Base-by-base conservation (phyloP, 2,797 vertebrate genomes). In the Chelmon rostratus region DNA sequence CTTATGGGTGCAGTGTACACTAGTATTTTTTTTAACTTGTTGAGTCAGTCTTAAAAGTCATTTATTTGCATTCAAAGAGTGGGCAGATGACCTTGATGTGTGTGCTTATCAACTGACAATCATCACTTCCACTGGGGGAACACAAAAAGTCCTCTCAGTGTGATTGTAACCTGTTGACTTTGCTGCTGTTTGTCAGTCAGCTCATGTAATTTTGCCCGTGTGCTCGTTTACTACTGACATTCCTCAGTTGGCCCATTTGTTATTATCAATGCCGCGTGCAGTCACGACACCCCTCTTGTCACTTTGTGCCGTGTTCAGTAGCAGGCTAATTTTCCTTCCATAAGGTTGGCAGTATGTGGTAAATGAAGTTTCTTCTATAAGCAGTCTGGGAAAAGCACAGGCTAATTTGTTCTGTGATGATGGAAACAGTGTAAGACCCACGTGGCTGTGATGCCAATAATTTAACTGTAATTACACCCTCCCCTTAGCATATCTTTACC, bases 361-460 rank as follows among this genome's bases (percentile, higher is more conserved):
- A 84, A 87, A 89, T 89, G 6, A 85, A 79, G 58, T 82, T 83
- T 84, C 56, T 52, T 18, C 37, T 47, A 13, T 73, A 71, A 81
- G 56, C 76, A 47, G 25, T 69, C 31, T 56, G 40, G 28, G 56
- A 49, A 68, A 57, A 57, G 21, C 35, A 53, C 18, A 56, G 23
- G 44, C 54, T 28, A 35, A 76, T 82, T 82, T 68, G 53, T n/a
- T 64, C 52, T 59, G 42, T 53, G 57, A n/a, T 40, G n/a, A 65
- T 59, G 0, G 10, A 73, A 71, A 47, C 18, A 10, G 13, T 44
- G 19, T 4, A 9, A 54, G 47, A 31, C 16, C 16, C 8, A 6
- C 40, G 11, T 18, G 38, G 66, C 42, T 31, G 35, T 50, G 42
- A 62, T 50, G 8, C 35, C 63, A 40, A 19, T 63, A 10, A 71